Conservation (phyloP, 2,888 invertebrate species). For the Agonopterix arenella region DNA sequence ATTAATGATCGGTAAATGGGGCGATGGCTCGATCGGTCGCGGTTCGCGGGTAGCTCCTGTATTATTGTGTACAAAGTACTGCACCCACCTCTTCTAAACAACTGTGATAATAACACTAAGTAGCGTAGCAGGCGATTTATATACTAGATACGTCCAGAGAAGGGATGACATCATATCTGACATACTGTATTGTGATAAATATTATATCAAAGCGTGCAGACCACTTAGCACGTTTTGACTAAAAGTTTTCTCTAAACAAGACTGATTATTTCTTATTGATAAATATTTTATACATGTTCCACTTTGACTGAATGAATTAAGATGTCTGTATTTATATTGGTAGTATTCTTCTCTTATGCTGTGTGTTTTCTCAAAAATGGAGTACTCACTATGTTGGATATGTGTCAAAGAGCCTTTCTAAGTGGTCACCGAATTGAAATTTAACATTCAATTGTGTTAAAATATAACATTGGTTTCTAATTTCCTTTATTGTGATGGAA, state of each 20-base stretch:
- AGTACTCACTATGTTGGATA: conserved; percentile 75
- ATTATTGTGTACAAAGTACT: conserved; percentile 75
- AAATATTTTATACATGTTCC: conserved; percentile 75
- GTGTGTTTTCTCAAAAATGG: conserved; percentile 59
- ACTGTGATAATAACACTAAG: conserved; percentile 79
- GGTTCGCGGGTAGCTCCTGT: conserved; percentile 67
- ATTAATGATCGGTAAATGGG: conserved; percentile 38
- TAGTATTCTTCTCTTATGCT: conserved; percentile 60
- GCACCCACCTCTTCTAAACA: conserved; percentile 78
- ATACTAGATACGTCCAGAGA: conserved; percentile 76
- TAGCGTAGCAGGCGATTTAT: conserved; percentile 76
- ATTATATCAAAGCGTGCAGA: conserved; percentile 55
- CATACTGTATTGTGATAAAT: conserved; percentile 75
- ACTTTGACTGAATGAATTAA: conserved; percentile 74
- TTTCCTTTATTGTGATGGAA: conserved; percentile 68
- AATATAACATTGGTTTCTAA: conserved; percentile 52
- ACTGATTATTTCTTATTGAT: conserved; percentile 78
- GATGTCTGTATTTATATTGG: conserved; percentile 72
- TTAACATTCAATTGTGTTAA: conserved; percentile 53
- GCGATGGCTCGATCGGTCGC: conserved; percentile 56
- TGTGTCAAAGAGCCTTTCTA: conserved; percentile 75
- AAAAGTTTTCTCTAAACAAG: conserved; percentile 77
- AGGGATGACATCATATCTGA: conserved; percentile 79
- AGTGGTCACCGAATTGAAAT: conserved; percentile 66
- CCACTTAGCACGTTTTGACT: conserved; percentile 53